Conservation (phyloP, 2,797 vertebrate genomes). For the Siniperca obscura region DNA sequence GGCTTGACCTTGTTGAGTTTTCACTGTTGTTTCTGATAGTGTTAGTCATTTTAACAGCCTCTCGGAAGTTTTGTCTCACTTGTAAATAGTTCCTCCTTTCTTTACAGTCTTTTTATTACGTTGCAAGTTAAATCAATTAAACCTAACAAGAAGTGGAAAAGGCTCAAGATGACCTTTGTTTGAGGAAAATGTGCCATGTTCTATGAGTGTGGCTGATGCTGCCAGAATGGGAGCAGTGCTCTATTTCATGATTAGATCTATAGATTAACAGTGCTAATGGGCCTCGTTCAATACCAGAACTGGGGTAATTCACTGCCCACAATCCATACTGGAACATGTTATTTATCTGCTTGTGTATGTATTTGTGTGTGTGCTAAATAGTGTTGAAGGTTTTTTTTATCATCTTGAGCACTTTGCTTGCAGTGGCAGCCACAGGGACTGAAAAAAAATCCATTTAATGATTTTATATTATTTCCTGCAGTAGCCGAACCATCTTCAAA, state of each 20-base stretch:
- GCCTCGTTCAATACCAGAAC: conserved; percentile 64
- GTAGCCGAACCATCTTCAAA: conserved; percentile 16
- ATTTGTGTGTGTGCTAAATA: background rate
- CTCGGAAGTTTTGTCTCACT: conserved; percentile 20
- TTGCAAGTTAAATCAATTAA: conserved; percentile 41
- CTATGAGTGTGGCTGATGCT: conserved; percentile 41
- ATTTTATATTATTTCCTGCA: conserved; percentile 38
- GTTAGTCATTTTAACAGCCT: conserved; percentile 32
- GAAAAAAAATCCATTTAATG: conserved; percentile 13
- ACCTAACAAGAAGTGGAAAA: conserved; percentile 43
- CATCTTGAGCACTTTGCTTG: conserved; percentile 19
- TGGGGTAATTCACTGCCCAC: conserved; percentile 72
- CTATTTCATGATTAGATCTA: conserved; percentile 66
- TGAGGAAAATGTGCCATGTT: conserved; percentile 53
- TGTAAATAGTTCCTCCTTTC: conserved; percentile 15
- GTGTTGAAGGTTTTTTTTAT: conserved; percentile 24
- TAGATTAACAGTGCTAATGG: conserved; percentile 76
- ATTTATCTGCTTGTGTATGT: conserved; percentile 40
- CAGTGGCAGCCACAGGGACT: background rate
- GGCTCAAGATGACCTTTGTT: conserved; percentile 32
- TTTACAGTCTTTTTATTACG: conserved; percentile 13
- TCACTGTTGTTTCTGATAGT: conserved; percentile 34
- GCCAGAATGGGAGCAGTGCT: conserved; percentile 49
- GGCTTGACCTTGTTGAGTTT: conserved; percentile 39
- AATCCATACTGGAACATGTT: conserved; percentile 43